These are phyloP conservation scores for Passer montanus DNA, from an alignment of 2,113 vertebrate genomes.

Conservation along the genomic window DNA sequence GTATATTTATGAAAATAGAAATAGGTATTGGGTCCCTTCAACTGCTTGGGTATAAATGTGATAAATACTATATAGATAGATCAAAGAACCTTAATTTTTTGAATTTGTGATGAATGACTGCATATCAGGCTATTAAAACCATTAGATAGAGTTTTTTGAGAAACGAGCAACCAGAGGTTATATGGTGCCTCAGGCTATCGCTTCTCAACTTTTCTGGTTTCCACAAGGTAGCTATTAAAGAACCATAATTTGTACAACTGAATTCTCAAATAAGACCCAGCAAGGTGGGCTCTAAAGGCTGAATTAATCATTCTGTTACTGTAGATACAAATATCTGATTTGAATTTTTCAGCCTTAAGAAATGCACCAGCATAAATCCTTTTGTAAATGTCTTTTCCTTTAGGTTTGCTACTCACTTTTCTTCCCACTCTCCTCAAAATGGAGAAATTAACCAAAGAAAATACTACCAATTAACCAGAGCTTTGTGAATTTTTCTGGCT, in stretches of 20 bases:
- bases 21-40: not conserved
- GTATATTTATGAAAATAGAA: slow-evolving; percentile 24
- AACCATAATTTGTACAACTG: slow-evolving; percentile 42
- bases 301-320: slow-evolving; percentile 29
- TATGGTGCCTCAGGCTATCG: slow-evolving; percentile 11
- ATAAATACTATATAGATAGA: not conserved
- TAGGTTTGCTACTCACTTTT: not conserved
- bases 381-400: not conserved
- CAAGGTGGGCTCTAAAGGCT: slow-evolving; percentile 49
- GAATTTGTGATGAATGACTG: slow-evolving; percentile 29
- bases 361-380: not conserved
- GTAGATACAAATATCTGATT: not conserved
- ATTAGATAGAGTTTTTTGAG: slow-evolving; percentile 35
- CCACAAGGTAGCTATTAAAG: slow-evolving; percentile 58
- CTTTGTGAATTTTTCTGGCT: not conserved
- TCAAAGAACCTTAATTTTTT: slow-evolving; percentile 33
- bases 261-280: slow-evolving; percentile 37
- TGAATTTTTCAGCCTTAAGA: slow-evolving; percentile 15
- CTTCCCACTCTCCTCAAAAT: not conserved
- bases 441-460: not conserved
- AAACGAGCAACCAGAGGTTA: slow-evolving; percentile 51
- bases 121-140: slow-evolving; percentile 42
- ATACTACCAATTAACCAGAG: not conserved
- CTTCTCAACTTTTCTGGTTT: slow-evolving; percentile 58
- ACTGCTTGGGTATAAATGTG: not conserved